Conservation (phyloP, 1,140 invertebrate genomes). For the Venustaconcha ellipsiformis region DNA sequence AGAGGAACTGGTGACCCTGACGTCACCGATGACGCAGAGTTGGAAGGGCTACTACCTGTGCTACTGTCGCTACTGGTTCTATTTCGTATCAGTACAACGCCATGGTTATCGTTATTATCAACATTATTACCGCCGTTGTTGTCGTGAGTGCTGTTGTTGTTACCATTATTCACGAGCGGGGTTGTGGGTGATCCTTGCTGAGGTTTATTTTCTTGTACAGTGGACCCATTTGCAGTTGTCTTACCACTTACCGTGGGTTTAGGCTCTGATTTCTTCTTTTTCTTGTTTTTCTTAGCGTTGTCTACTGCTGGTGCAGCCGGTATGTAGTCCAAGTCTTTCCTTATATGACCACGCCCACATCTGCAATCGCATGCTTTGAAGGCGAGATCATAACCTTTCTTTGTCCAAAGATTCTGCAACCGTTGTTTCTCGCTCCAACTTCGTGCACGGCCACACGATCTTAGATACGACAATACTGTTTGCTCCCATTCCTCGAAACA, state of each 20-base stretch:
- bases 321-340: slow-evolving; percentile 94
- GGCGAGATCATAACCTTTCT: slow-evolving; percentile 95
- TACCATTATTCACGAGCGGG: not conserved
- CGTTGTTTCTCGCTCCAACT: slow-evolving; percentile 95
- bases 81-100: slow-evolving; percentile 72
- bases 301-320: slow-evolving; percentile 67
- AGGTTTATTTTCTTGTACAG: slow-evolving; percentile 5
- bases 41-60: slow-evolving; percentile 71
- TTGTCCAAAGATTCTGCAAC: slow-evolving; percentile 96
- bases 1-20: slow-evolving; percentile 52
- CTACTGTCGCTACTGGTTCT: slow-evolving; percentile 75
- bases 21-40: slow-evolving; percentile 43
- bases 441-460: slow-evolving; percentile 88
- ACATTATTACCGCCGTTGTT: slow-evolving; percentile 45
- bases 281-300: slow-evolving; percentile 67
- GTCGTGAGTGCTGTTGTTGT: slow-evolving; percentile 1
- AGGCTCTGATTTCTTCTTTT: slow-evolving; percentile 64
- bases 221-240: slow-evolving; percentile 51
- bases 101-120: slow-evolving; percentile 71
- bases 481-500: slow-evolving; percentile 96
- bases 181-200: slow-evolving; percentile 1
- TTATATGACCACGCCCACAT: slow-evolving; percentile 89
- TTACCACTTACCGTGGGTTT: slow-evolving; percentile 42
- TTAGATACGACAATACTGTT: slow-evolving; percentile 86
- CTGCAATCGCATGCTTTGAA: slow-evolving; percentile 84